phyloP scores from a whole-genome alignment of 2,797 vertebrate species.

The Coracias cyanogaster region DNA sequence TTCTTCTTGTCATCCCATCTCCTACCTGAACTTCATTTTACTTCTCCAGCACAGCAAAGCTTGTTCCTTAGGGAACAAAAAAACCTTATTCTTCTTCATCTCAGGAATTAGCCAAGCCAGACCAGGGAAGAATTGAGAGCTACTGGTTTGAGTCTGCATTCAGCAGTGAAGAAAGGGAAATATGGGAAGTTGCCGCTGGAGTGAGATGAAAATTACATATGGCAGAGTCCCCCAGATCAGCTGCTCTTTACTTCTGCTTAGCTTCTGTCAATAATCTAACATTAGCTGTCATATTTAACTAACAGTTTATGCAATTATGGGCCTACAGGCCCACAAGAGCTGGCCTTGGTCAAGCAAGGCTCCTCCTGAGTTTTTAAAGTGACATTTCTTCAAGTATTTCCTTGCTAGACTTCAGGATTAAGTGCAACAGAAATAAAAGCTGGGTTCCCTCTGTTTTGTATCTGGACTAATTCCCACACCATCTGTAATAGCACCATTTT shows the following conservation, averaged over 20 bases:
- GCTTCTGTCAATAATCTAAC: neutral
- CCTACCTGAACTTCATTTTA: neutral
- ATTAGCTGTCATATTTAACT: neutral
- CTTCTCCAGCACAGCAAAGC: neutral
- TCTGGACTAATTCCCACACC: neutral
- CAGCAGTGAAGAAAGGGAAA: neutral
- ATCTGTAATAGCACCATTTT: neutral
- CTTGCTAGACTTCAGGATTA: neutral
- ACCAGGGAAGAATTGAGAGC: neutral
- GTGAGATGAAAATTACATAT: neutral
- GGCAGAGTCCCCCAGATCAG: neutral
- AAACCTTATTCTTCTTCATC: neutral
- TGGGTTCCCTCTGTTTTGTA: neutral
- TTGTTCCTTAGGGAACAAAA: neutral
- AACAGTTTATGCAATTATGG: neutral
- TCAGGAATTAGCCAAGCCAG: neutral
- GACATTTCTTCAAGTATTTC: constrained; percentile 1
- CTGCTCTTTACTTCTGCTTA: constrained; percentile 9
- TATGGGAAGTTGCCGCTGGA: neutral
- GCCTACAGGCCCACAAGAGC: neutral
- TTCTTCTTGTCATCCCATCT: neutral
- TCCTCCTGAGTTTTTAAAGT: neutral
- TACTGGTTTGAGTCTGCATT: neutral
- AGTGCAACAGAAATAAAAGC: neutral
- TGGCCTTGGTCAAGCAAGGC: neutral